These are phyloP conservation scores for Chlorops oryzae DNA, from an alignment of 1,140 invertebrate genomes.

Conservation along the genomic window DNA sequence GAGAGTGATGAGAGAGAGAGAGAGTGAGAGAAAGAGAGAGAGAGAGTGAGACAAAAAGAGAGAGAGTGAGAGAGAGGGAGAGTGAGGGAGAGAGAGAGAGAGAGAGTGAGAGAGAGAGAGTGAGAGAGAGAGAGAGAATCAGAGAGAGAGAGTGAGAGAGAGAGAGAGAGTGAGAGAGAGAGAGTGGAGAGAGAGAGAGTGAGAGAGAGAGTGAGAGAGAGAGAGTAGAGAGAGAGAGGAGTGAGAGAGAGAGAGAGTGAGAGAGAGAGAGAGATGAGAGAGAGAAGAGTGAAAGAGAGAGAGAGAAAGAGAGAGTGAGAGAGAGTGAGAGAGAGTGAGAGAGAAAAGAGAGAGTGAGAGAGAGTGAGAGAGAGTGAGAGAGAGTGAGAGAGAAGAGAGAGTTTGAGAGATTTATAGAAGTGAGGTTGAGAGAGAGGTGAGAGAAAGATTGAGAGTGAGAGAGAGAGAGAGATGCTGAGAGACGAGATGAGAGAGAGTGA, in stretches of 20 bases:
- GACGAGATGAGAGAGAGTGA: too few relatives aligned
- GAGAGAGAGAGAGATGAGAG: background rate
- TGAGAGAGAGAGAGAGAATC: background rate
- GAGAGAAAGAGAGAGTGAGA: background rate
- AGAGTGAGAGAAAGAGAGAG: background rate
- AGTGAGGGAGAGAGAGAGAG: background rate
- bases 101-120: background rate
- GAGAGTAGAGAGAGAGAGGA: background rate
- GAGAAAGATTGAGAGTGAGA: too few relatives aligned
- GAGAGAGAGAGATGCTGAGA: too few relatives aligned
- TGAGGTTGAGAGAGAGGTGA: too few relatives aligned
- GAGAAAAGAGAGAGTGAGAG: background rate
- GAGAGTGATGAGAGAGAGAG: background rate
- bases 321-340: background rate
- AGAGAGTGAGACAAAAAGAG: background rate
- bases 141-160: background rate
- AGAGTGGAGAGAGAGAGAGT: background rate
- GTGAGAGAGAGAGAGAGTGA: background rate
- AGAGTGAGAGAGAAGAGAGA: too few relatives aligned
- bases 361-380: background rate
- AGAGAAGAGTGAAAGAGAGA: background rate
- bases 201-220: background rate
- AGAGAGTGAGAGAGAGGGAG: background rate
- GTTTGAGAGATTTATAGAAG: too few relatives aligned
- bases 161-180: background rate